These are phyloP conservation scores for Saxidomus purpurata DNA, from an alignment of 1,140 invertebrate genomes.

Conservation along the genomic window DNA sequence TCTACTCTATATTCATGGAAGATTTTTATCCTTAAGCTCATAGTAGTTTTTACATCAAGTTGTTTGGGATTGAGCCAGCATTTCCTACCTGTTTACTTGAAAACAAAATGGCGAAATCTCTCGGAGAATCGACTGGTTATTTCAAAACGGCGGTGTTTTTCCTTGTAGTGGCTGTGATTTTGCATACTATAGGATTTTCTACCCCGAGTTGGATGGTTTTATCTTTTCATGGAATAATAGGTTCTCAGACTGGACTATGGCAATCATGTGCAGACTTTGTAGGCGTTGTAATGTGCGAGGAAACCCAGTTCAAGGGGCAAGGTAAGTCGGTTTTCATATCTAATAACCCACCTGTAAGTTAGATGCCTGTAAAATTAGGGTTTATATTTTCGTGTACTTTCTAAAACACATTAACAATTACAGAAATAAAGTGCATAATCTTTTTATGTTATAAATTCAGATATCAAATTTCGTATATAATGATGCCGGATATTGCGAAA, in stretches of 20 bases:
- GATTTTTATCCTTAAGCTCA: neutral
- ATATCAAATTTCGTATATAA: no score
- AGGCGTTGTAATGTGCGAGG: neutral
- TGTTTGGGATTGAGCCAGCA: neutral
- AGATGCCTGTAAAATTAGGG: neutral
- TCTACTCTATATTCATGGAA: neutral
- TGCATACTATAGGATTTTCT: neutral
- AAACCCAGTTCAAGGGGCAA: neutral
- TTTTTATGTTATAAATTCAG: no score
- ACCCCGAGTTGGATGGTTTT: neutral
- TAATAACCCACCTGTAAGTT: neutral
- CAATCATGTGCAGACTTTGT: neutral
- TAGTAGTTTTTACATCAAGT: neutral
- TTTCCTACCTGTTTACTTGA: neutral
- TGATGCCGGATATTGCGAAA: no score
- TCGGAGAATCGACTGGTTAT: neutral
- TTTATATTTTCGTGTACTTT: no score
- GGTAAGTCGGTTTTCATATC: neutral
- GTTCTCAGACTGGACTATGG: neutral
- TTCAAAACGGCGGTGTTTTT: neutral
- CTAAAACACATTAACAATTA: no score
- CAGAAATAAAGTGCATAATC: no score
- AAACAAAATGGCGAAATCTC: conserved; percentile 25
- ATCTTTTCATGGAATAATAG: neutral
- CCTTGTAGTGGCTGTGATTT: neutral